Base-by-base conservation (phyloP, 1,140 invertebrate species). In the Melipona quadrifasciata region DNA sequence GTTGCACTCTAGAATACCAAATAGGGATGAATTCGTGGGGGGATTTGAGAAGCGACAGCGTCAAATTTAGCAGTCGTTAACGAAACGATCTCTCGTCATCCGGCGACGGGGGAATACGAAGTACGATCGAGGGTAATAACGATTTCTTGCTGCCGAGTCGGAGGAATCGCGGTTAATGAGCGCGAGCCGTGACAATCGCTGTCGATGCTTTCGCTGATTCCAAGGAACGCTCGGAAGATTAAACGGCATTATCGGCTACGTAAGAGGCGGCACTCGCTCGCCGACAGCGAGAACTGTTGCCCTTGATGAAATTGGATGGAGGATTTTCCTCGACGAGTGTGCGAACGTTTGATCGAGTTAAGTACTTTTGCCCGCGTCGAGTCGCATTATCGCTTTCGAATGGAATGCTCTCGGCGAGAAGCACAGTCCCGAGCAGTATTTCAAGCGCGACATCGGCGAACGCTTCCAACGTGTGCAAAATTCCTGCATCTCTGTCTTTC, bases 401-500 rank as follows among this genome's bases (percentile, higher is more conserved):
- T 12, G 39, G 39, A 75, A 75, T 34, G 31, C 1, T 31, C 8
- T 2, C 21, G 8, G 14, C 3, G 19, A 24, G 39, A 14, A 12
- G 2, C 4, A 27, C 8, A 3, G 27, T 14, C 2, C 21, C 24
- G 19, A 39, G 8, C 67, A 34, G 67, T 5, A 16, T 34, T 17
- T 34, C 34, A 17, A 19, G 34, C 34, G 17, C 31, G 3, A 11
- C 17, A 68, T 34, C 21, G 58, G 80, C 14, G 19, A 47, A 39
- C 31, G 1, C 31, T 31, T 31, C 31, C 31, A 91, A 72, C 72
- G 64, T 51, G 87, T 91, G 84, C 86, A 90, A 91, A 91, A 89
- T 79, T 77, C 85, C 17, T 47, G 39, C 84, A n/a, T 67, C 85
- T 67, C 55, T 82, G 80, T 68, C 39, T 27, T 57, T 68, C 39